Base-by-base conservation (phyloP, 2,888 invertebrate species). In the Aphidoletes aphidimyza region DNA sequence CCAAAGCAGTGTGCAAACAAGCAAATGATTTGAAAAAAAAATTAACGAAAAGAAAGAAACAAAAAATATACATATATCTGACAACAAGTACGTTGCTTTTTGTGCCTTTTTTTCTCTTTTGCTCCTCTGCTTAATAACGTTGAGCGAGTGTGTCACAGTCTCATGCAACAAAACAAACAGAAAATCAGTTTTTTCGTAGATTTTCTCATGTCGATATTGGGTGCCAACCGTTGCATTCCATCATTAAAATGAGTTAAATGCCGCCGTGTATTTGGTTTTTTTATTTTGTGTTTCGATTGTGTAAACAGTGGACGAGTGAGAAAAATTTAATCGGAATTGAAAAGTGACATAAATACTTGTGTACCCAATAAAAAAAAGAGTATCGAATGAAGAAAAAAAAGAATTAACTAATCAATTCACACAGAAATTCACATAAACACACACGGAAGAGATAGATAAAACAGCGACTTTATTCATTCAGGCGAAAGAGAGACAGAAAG, bases 81-180 rank as follows among this genome's bases (percentile, higher is more conserved):
- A 69, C 69, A 69, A 69, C 26, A 69, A 69, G 69, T 69, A 69
- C 69, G 34, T 69, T 30, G 69, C 69, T 69, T 69, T 30, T 69
- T 69, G 69, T 69, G 69, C 69, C 69, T 69, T 69, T 69, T 47
- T 69, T 30, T 69, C 69, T 69, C 34, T 69, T 69, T 69, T 30
- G 69, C 69, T 30, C 34, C 69, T n/a, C n/a, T n/a, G 30, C 34
- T 69, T 34, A 69, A 30, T 69, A 30, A 69, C 69, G 30, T 9
- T n/a, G 69, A 69, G 30, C 14, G 34, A 69, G 69, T 69, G 34
- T 47, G 47, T 47, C 3, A 30, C 34, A 69, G 17, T 69, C 26
- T 14, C 69, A 26, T 11, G 22, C 14, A 11, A 69, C 11, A 30
- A 69, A 30, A 69, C 0, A 30, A 69, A 14, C 34, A 30, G 30